Base-by-base conservation (phyloP, 2,888 invertebrate genomes). In the Andrena fulva region DNA sequence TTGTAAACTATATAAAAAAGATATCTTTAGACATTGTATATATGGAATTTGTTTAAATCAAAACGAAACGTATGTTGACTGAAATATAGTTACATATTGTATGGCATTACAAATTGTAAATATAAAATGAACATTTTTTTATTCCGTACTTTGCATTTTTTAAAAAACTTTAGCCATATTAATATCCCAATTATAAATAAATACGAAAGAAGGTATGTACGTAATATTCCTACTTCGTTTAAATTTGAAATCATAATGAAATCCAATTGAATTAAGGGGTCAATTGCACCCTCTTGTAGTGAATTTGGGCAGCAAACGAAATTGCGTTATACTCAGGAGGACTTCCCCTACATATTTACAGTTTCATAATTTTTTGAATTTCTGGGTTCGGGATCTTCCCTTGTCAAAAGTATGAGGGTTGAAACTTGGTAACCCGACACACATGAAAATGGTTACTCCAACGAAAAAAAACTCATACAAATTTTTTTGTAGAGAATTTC, bases 21-120 rank as follows among this genome's bases (percentile, higher is more conserved):
- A 52, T n/a, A 20, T 42, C 31, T 66, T 60, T 80, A 29, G 12
- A 69, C 31, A 20, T 59, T 79, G 80, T 80, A 67, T 27, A 80
- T 81, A 80, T 8, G 27, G 27, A 78, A 33, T 59, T 62, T 48
- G 54, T 70, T 80, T 73, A 81, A 86, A 86, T 77, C 62, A 84
- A 88, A 82, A 82, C 31, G 75, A 88, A 86, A 63, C 62, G 60
- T 29, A 59, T n/a, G 56, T 56, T 35, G 86, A 88, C 86, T 88
- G 86, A 85, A 60, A 70, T 80, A 72, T 70, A 80, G 62, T 68
- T 83, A 74, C 52, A 67, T 66, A 69, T 50, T 86, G 69, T 86
- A 79, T 52, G 59, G 74, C 62, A 71, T 70, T 75, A 62, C 67
- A 50, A 54, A 75, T 52, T 87, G 88, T 87, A 88, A 83, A 89